Evolutionary conservation across 1,140 invertebrate species (phyloP).

Genomic region (Bombus breviceps): DNA sequence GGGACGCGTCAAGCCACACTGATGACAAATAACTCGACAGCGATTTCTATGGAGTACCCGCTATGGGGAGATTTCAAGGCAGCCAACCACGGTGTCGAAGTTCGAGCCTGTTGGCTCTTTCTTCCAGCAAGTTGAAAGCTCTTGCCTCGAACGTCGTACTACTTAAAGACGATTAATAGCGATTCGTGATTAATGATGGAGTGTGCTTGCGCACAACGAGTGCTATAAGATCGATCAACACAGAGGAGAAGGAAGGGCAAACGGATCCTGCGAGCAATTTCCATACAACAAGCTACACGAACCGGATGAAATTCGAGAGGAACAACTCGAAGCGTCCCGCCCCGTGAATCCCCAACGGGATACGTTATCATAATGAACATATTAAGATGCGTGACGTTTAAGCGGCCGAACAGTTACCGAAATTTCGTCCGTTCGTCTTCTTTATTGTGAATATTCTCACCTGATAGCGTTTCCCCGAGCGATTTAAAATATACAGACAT

Average conservation of each 20-base stretch:
- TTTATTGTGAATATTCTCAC: background rate
- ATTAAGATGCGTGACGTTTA: slow-evolving; percentile 12
- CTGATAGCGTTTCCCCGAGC: background rate
- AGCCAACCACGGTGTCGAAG: slow-evolving; percentile 25
- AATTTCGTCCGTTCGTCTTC: slow-evolving; percentile 22
- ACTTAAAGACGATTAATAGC: slow-evolving; percentile 75
- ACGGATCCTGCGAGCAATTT: slow-evolving; percentile 45
- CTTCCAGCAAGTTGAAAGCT: slow-evolving; percentile 38
- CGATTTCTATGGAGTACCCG: slow-evolving; percentile 50
- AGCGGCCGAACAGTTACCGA: background rate
- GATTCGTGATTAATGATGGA: slow-evolving; percentile 68
- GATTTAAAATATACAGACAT: background rate
- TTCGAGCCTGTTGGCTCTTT: slow-evolving; percentile 30
- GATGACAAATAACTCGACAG: slow-evolving; percentile 53
- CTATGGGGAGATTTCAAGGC: slow-evolving; percentile 7
- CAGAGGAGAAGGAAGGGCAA: slow-evolving; percentile 27
- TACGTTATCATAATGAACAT: slow-evolving; percentile 33
- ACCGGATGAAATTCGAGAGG: background rate
- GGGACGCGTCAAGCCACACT: background rate
- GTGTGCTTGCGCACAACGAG: slow-evolving; percentile 35
- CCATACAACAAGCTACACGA: slow-evolving; percentile 33
- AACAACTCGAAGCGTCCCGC: slow-evolving; percentile 1
- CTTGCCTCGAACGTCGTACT: slow-evolving; percentile 45
- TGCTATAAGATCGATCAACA: slow-evolving; percentile 51
- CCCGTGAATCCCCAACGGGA: background rate